Percentiles rank a stretch among this genome's conserved stretches.
Evolutionary conservation across 2,113 vertebrate species (phyloP).

Genomic region (Spermophilus dauricus): DNA sequence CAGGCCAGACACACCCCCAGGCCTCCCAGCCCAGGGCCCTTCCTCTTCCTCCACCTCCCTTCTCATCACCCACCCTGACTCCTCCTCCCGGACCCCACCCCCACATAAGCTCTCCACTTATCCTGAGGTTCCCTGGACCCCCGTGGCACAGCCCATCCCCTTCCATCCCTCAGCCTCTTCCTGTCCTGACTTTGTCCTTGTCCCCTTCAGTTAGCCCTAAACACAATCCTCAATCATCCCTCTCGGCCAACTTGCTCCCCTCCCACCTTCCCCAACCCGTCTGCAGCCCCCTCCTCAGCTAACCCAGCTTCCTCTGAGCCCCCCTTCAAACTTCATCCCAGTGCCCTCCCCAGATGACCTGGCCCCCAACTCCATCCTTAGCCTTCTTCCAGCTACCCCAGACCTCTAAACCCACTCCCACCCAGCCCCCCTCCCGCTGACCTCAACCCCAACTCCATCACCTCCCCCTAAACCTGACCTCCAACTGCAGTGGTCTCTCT

Average conservation of each 20-base stretch:
- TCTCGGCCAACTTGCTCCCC: neutral
- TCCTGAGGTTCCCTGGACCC: accelerated
- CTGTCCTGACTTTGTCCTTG: neutral
- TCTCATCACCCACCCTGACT: neutral
- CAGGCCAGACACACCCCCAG: neutral
- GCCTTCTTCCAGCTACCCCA: neutral
- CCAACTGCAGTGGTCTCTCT: neutral
- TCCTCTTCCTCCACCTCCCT: neutral
- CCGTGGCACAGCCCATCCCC: accelerated
- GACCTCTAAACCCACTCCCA: neutral
- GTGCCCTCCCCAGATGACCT: neutral
- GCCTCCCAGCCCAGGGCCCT: neutral
- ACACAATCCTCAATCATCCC: neutral
- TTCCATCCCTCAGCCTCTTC: neutral
- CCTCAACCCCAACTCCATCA: too few species aligned
- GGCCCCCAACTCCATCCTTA: neutral
- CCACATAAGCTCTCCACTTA: neutral
- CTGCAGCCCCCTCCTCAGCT: neutral
- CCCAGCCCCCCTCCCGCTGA: neutral
- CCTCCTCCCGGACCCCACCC: too few species aligned
- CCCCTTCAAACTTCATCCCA: neutral
- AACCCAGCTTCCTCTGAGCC: neutral
- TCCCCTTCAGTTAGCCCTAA: neutral
- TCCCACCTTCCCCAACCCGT: neutral
- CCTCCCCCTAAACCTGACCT: neutral